Evolutionary conservation across 1,140 invertebrate species (phyloP), one percentile per base, ranked within the genome.

Genomic region (Scaptomyza graminum): DNA sequence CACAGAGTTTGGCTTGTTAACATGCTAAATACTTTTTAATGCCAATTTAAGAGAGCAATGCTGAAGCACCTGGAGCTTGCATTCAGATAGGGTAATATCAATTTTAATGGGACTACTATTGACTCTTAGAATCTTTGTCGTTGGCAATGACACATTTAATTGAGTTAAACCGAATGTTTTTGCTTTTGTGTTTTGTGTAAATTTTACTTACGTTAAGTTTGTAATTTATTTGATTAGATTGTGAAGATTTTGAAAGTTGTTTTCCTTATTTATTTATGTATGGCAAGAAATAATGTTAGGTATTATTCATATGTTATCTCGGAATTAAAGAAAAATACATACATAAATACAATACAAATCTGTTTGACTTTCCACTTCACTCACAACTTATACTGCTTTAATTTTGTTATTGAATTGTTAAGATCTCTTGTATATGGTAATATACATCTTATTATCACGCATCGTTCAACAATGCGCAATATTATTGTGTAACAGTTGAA

Each of bases 1-100:
- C 28, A 31, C 28, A 31, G 28, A 31, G 59, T 69, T 62, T 78
- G 67, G 44, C 82, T 85, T 85, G 82, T 88, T 82, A 85, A 85
- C 82, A 85, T 82, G 63, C 83, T 88, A 87, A 85, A 82, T 85
- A 76, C 78, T 82, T 75, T 82, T 78, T 87, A 85, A 87, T 88
- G 66, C 78, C 74, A 72, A 70, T 84, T 85, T 84, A 84, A 73
- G 78, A 73, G 46, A 43, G 51, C 39, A 54, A 55, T 50, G 39
- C 39, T 25, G 28, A 28, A 39, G 62, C 25, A 47, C 41, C 63
- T 60, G 11, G 2, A 34, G 12, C 22, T 13, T 47, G 8, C 11
- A 5, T 41, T 5, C 12, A 34, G 31, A 34, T 34, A 34, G 31
- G 31, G 31, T 34, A 34, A 34, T 34, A 9, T 7, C 31, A 34